Conservation (phyloP, 2,888 invertebrate species). For the Trichopoda pennipes region DNA sequence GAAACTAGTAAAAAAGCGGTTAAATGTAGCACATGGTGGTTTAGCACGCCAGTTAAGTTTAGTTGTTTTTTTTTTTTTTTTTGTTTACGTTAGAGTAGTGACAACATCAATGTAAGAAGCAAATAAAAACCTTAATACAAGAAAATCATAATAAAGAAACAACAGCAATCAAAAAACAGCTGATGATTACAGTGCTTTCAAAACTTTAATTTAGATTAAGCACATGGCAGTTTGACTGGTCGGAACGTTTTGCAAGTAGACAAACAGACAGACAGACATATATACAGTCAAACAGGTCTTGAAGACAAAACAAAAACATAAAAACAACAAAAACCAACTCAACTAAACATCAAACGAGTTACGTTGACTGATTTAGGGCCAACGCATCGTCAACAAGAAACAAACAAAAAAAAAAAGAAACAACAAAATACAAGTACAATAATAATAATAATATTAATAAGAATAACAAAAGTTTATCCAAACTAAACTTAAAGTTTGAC, state of each 20-base stretch:
- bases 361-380: slow-evolving; percentile 69
- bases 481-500: slow-evolving; percentile 57
- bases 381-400: slow-evolving; percentile 25
- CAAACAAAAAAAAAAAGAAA: slow-evolving; percentile 11
- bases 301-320: slow-evolving; percentile 40
- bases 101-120: slow-evolving; percentile 38
- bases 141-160: slow-evolving; percentile 42
- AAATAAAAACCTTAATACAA: slow-evolving; percentile 45
- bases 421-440: slow-evolving; percentile 21
- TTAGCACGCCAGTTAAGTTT: slow-evolving; percentile 62
- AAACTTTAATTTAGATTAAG: slow-evolving; percentile 66
- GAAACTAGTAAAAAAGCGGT: slow-evolving; percentile 65
- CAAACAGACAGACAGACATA: slow-evolving; percentile 6
- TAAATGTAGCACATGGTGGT: slow-evolving; percentile 66
- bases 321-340: slow-evolving; percentile 8
- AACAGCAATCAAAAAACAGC: slow-evolving; percentile 51
- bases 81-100: slow-evolving; percentile 52
- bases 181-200: slow-evolving; percentile 68
- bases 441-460: not conserved
- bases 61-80: slow-evolving; percentile 32
- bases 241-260: slow-evolving; percentile 55
- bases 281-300: slow-evolving; percentile 63
- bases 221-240: slow-evolving; percentile 71
- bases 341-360: slow-evolving; percentile 60
- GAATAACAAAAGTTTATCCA: slow-evolving; percentile 32